Conservation (phyloP, 1,140 invertebrate species). For the Sinella curviseta region DNA sequence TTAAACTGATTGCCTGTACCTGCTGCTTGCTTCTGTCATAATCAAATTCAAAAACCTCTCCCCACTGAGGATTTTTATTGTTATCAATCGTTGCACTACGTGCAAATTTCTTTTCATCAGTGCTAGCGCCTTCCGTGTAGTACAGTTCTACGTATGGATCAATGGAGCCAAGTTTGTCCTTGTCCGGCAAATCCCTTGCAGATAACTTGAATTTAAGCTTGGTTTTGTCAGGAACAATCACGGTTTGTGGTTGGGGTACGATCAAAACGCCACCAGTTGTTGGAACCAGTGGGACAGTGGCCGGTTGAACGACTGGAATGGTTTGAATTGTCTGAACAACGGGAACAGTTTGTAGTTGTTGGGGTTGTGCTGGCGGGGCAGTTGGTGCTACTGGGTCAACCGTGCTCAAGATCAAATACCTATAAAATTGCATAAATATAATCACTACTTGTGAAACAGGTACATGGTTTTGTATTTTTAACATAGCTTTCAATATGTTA, state of each 20-base stretch:
- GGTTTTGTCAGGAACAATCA: not conserved
- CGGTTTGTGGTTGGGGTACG: not conserved
- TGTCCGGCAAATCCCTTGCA: slow-evolving; percentile 33
- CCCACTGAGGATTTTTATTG: slow-evolving; percentile 41
- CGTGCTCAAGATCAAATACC: slow-evolving; percentile 12
- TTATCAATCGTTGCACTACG: slow-evolving; percentile 25
- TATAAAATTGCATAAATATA: not conserved
- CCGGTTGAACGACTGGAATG: not conserved
- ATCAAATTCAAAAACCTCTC: slow-evolving; percentile 44
- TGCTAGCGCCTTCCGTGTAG: slow-evolving; percentile 32
- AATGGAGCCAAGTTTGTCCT: slow-evolving; percentile 40
- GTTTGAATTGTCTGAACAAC: not conserved
- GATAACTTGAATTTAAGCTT: not conserved
- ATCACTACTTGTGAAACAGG: not conserved
- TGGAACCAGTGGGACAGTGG: not conserved
- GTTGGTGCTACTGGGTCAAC: not conserved
- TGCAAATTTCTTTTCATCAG: slow-evolving; percentile 34
- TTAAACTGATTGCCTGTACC: slow-evolving; percentile 11
- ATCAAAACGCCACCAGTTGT: slow-evolving; percentile 4
- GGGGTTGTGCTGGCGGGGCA: not conserved
- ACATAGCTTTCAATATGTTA: not conserved
- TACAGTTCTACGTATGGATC: slow-evolving; percentile 41
- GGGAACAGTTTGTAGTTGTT: not conserved
- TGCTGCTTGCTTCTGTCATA: slow-evolving; percentile 42
- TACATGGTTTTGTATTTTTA: not conserved